A percentile compares a stretch with the other conserved stretches of the same genome.
These are phyloP conservation scores for Bradypus variegatus DNA, from an alignment of 2,797 vertebrate species.

Conservation along the genomic window DNA sequence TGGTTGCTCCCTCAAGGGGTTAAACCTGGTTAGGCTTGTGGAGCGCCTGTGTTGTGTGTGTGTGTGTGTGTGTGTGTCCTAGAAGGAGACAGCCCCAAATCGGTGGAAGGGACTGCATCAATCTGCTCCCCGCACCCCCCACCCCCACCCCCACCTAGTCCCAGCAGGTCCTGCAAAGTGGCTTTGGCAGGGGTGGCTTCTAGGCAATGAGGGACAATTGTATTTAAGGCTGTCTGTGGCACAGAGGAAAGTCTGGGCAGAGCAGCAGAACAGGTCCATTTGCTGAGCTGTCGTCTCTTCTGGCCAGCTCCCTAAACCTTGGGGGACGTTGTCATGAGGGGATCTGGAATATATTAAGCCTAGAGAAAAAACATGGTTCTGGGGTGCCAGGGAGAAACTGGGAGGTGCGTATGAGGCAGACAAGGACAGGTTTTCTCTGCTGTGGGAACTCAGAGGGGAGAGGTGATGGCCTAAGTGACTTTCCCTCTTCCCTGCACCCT, in stretches of 20 bases:
- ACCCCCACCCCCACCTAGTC: neutral
- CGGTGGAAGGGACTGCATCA: neutral
- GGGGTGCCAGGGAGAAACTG: constrained; percentile 14
- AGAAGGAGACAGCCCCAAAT: neutral
- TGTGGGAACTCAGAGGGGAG: neutral
- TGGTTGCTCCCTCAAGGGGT: constrained; percentile 51
- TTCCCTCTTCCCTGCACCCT: neutral
- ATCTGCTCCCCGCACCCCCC: neutral
- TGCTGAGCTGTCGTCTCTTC: constrained; percentile 4
- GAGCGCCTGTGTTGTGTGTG: neutral
- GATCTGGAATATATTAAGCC: constrained; percentile 46
- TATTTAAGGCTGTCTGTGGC: constrained; percentile 21
- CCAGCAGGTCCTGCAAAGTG: neutral
- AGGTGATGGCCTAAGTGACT: neutral
- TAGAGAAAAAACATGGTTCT: neutral
- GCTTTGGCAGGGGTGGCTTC: neutral
- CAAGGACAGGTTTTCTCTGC: constrained; percentile 55
- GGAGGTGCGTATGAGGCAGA: constrained; percentile 33
- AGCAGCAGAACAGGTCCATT: neutral
- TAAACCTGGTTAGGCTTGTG: constrained; percentile 51
- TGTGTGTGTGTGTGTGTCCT: neutral
- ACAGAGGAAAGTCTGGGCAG: neutral
- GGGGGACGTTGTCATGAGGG: neutral
- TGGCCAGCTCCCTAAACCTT: constrained; percentile 25
- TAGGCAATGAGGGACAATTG: neutral